phyloP scores from a whole-genome alignment of 2,888 invertebrate genomes.

The Erebia epiphron region DNA sequence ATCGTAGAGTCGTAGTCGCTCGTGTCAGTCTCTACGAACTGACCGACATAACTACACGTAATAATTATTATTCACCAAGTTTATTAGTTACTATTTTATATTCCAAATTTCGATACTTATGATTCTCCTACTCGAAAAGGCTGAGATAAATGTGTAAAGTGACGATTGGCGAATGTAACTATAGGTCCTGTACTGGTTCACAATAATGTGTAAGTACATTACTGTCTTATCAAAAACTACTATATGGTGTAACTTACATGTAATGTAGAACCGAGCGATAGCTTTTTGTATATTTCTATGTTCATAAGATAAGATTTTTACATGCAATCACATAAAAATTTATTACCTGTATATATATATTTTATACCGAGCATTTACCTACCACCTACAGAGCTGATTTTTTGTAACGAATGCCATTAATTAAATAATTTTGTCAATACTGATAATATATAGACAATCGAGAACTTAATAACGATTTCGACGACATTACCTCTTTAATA shows the following conservation, averaged over 20 bases:
- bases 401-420: conserved; percentile 45
- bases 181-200: conserved; percentile 56
- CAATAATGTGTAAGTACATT: conserved; percentile 54
- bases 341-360: conserved; percentile 72
- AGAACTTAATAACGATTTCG: conserved; percentile 32
- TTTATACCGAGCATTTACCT: conserved; percentile 65
- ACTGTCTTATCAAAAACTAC: conserved; percentile 43
- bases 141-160: conserved; percentile 77
- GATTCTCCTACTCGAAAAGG: conserved; percentile 82
- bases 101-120: conserved; percentile 73
- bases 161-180: conserved; percentile 72
- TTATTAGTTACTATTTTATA: conserved; percentile 78
- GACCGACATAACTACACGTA: conserved; percentile 56
- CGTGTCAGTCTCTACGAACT: conserved; percentile 46
- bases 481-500: conserved; percentile 18
- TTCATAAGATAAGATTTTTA: conserved; percentile 71
- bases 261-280: conserved; percentile 70
- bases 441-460: conserved; percentile 32
- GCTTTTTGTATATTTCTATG: conserved; percentile 80
- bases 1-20: conserved; percentile 68
- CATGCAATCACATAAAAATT: conserved; percentile 67
- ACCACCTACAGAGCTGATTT: conserved; percentile 57
- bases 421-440: conserved; percentile 39
- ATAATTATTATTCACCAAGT: conserved; percentile 75
- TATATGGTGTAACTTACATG: conserved; percentile 55